These are phyloP conservation scores for Spodoptera littoralis DNA, from an alignment of 2,888 invertebrate genomes.

Conservation along the genomic window DNA sequence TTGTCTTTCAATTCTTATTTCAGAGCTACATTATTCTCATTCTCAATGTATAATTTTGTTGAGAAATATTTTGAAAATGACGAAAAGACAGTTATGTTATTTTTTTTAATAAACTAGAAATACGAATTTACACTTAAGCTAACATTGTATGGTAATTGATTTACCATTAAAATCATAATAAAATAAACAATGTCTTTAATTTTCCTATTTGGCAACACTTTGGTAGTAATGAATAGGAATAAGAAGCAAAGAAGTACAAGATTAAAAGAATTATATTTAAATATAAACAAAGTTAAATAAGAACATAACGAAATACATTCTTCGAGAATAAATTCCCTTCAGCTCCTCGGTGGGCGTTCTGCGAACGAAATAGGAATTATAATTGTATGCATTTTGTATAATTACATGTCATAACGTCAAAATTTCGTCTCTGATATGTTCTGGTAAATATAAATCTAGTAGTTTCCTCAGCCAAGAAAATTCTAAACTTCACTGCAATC, in stretches of 20 bases:
- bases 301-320: conserved; percentile 1
- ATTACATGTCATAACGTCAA: no score
- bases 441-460: no score
- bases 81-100: conserved; percentile 66
- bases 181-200: conserved; percentile 46
- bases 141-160: conserved; percentile 69
- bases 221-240: no score
- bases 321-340: conserved; percentile 10
- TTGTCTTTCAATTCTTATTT: conserved; percentile 22
- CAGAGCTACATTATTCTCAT: conserved; percentile 19
- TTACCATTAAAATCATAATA: conserved; percentile 67
- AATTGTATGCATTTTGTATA: no score
- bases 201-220: conserved; percentile 7
- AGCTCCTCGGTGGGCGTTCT: conserved; percentile 32
- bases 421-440: no score
- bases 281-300: conserved; percentile 8
- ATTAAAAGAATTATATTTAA: conserved; percentile 6
- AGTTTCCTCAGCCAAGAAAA: no score
- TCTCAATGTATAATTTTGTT: conserved; percentile 43
- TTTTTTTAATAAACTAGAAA: conserved; percentile 58
- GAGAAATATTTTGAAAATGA: conserved; percentile 26
- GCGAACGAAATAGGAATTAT: conserved; percentile 28
- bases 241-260: not conserved
- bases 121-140: conserved; percentile 62
- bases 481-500: no score